phyloP scores from a whole-genome alignment of 2,888 invertebrate genomes.

The Latrodectus elegans region DNA sequence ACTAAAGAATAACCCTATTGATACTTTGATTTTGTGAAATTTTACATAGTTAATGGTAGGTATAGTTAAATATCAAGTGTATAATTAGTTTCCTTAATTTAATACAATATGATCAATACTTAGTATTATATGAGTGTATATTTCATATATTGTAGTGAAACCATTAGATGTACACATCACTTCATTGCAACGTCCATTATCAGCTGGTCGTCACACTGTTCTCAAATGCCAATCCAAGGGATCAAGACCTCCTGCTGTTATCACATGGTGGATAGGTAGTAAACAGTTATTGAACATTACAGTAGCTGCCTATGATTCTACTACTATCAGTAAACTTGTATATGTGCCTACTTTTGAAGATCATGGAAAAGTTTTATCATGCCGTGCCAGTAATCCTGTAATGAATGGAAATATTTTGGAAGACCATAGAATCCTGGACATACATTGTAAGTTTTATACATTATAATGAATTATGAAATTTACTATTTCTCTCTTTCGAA shows the following conservation, averaged over 20 bases:
- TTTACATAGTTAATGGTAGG: no score
- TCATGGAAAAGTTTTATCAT: conserved; percentile 71
- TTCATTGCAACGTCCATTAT: conserved; percentile 67
- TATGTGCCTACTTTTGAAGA: conserved; percentile 71
- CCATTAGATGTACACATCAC: conserved; percentile 70
- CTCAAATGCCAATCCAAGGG: conserved; percentile 70
- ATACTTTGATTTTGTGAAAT: no score
- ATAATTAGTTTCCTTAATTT: no score
- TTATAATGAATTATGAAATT: no score
- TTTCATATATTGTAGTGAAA: conserved; percentile 53
- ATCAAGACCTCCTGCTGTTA: conserved; percentile 70
- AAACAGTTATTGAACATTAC: conserved; percentile 62
- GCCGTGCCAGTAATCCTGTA: conserved; percentile 72
- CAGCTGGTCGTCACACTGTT: conserved; percentile 69
- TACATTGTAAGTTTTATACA: conserved; percentile 71
- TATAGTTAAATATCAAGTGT: no score
- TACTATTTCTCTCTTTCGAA: no score
- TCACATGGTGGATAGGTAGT: conserved; percentile 71
- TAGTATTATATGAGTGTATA: no score
- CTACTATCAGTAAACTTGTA: conserved; percentile 71
- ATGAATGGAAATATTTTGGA: conserved; percentile 71
- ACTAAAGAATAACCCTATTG: no score
- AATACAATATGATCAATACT: no score
- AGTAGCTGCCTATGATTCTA: conserved; percentile 66
- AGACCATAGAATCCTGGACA: conserved; percentile 71